phyloP scores from a whole-genome alignment of 2,113 vertebrate genomes.

The Protobothrops flavoviridis region DNA sequence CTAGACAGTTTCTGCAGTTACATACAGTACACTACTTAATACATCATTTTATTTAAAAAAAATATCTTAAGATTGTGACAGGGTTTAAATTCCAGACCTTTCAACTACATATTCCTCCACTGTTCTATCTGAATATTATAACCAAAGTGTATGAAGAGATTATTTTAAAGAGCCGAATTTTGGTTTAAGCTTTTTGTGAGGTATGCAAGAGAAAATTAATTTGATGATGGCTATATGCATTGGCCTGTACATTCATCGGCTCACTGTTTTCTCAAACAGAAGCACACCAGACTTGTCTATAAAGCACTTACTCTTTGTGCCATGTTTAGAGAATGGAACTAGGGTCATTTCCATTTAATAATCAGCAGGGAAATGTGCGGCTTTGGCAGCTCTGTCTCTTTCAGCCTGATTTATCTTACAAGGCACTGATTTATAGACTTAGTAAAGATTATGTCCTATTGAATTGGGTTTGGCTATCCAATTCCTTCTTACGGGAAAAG shows the following conservation, averaged over 20 bases:
- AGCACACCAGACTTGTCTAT: neutral
- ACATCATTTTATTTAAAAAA: neutral
- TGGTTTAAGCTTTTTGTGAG: neutral
- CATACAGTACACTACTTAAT: neutral
- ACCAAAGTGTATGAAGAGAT: neutral
- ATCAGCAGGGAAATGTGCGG: neutral
- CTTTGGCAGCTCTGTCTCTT: neutral
- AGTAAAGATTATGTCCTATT: neutral
- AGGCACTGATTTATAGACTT: neutral
- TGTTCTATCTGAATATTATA: neutral
- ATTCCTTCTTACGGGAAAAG: neutral
- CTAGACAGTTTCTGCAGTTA: neutral
- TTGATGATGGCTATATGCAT: neutral
- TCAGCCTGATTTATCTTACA: neutral
- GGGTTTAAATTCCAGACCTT: neutral
- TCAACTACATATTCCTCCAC: neutral
- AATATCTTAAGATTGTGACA: neutral
- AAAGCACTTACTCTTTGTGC: neutral
- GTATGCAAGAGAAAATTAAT: neutral
- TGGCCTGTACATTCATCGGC: neutral
- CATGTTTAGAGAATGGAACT: neutral
- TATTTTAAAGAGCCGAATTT: conserved; percentile 30
- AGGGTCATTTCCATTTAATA: neutral
- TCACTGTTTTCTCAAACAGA: neutral
- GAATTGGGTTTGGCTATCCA: neutral